These are phyloP conservation scores for Agapostemon virescens DNA, from an alignment of 2,888 invertebrate species.

Conservation along the genomic window DNA sequence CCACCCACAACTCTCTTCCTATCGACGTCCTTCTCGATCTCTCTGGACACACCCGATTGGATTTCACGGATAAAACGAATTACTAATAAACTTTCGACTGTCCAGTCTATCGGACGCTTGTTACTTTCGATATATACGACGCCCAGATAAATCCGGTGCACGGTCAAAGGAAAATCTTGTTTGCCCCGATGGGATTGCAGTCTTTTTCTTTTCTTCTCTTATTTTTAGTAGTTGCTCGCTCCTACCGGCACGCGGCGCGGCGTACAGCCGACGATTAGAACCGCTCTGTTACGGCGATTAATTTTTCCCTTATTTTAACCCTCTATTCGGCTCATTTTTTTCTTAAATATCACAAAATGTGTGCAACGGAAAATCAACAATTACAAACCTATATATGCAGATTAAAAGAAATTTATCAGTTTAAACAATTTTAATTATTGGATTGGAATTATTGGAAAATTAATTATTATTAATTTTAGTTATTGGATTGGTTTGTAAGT, in stretches of 20 bases:
- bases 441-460: too few species aligned
- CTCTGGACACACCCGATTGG: slow-evolving; percentile 33
- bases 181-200: slow-evolving; percentile 4
- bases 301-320: neutral
- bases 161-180: slow-evolving; percentile 18
- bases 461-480: too few species aligned
- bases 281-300: neutral
- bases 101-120: slow-evolving; percentile 29
- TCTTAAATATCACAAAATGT: too few species aligned
- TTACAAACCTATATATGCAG: too few species aligned
- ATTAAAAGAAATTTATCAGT: too few species aligned
- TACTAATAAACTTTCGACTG: slow-evolving; percentile 51
- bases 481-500: neutral
- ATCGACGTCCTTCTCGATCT: neutral
- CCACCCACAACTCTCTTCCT: neutral
- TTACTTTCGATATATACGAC: slow-evolving; percentile 24
- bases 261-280: too few species aligned
- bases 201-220: neutral
- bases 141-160: slow-evolving; percentile 15
- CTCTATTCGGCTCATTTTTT: too few species aligned
- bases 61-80: slow-evolving; percentile 54
- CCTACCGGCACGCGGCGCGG: neutral
- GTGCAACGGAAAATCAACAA: too few species aligned
- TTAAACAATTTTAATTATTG: too few species aligned
- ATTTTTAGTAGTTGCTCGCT: neutral